Evolutionary conservation across 2,888 invertebrate species (phyloP), one percentile per base, ranked within the genome.

Genomic region (Drosophila cyrtoloma): DNA sequence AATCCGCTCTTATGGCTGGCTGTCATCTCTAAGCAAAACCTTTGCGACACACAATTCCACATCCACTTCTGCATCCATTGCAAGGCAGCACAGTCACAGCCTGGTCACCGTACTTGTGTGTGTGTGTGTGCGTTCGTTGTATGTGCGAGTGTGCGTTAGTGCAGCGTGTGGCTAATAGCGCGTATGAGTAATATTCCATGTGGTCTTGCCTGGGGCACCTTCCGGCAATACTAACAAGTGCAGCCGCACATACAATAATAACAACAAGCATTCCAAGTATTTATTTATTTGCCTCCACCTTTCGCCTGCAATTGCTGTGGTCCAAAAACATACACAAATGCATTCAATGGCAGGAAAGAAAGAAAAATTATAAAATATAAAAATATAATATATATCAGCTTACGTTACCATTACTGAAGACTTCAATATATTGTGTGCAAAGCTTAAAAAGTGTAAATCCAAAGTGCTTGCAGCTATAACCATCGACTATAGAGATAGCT

Each of bases 131-230:
- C 28, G 59, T 58, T 35, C 37, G 66, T 67, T 35, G 5, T 35
- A 62, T 65, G 52, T 62, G 68, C 47, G 60, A 57, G 51, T 63
- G 67, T 50, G 62, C 28, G 62, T 57, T 60, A 55, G 59, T 61
- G 32, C 57, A 67, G 64, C 22, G 64, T 70, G 58, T 62, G 66
- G 71, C 81, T 82, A 81, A 81, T 82, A 82, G 79, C 82, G 82
- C 82, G 67, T 81, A 70, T 81, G 81, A 81, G 81, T 81, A 81
- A 81, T 81, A 81, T 75, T 72, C 69, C 72, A 69, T 75, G 71
- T 69, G 79, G 81, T 81, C 79, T 66, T 79, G 79, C 81, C 81
- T 55, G 58, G 47, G 71, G 81, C 78, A 53, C 30, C 67, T 67
- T 60, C 57, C 71, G 59, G 72, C 78, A 78, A 80, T 81, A 71